Evolutionary conservation across 2,797 vertebrate genomes (phyloP), one percentile per base, ranked within the genome.

Genomic region (Notolepis coatsorum): DNA sequence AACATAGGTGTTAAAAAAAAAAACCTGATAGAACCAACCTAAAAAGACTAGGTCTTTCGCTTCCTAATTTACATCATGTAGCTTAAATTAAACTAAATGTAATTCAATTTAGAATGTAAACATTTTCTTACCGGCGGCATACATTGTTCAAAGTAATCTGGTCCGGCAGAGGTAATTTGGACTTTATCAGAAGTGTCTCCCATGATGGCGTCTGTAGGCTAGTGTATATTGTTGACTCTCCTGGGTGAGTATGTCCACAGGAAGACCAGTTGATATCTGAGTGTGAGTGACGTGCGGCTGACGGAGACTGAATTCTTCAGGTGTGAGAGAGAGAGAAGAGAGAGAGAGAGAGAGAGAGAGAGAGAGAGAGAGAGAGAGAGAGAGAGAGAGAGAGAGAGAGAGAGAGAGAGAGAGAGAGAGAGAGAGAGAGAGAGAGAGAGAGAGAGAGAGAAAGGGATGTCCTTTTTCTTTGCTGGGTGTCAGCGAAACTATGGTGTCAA

Each of bases 71-170:
- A 35, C 13, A 47, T 31, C 45, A 59, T 47, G 69, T n/a, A 30
- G 18, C 47, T 66, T 28, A 62, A 57, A 17, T 59, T 63, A 24
- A 5, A 52, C 18, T 17, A 49, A 33, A 58, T 79, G 28, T 69
- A 69, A 76, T 64, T n/a, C n/a, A 56, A 5, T 2, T 39, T 21
- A 15, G 3, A 42, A 21, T 41, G 6, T 21, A 23, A 3, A 13
- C 13, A 1, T 1, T 35, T 23, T 73, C 95, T 95, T 93, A 97
- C 96, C 61, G 86, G 91, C 38, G 94, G 89, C 31, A 84, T 75
- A 67, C 90, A 82, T 59, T 80, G 88, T 71, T 96, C 92, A 61
- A 90, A 76, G 64, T 92, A 93, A 3, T 90, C 91, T 35, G 91
- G 91, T 77, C 93, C 94, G 57, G 70, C 88, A 65, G 85, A 77